Conservation (phyloP, 2,113 vertebrate genomes). For the Dicrurus megarhynchus region DNA sequence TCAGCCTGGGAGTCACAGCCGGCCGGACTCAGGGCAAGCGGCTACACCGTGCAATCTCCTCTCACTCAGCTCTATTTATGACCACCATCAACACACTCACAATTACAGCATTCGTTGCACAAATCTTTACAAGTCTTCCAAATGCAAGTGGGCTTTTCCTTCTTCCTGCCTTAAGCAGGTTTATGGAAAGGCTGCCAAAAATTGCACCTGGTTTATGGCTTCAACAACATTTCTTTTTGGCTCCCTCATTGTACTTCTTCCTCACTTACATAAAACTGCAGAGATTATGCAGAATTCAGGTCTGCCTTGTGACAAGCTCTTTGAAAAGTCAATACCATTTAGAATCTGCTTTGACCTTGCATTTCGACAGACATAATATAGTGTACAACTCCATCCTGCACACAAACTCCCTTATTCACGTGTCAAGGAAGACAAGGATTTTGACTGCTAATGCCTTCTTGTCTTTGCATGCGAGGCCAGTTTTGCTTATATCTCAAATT, state of each 20-base stretch:
- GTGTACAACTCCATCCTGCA: background rate
- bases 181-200: conserved; percentile 1
- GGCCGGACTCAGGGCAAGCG: background rate
- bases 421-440: background rate
- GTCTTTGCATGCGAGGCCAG: background rate
- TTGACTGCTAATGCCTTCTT: background rate
- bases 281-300: conserved; percentile 19
- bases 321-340: conserved; percentile 11
- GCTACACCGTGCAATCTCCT: background rate
- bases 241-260: background rate
- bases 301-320: conserved; percentile 11
- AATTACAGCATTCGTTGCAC: background rate
- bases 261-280: background rate
- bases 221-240: background rate
- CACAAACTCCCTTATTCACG: background rate
- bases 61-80: background rate
- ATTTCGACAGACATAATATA: conserved; percentile 2
- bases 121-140: background rate
- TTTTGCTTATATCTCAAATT: background rate
- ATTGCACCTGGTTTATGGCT: background rate
- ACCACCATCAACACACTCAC: background rate
- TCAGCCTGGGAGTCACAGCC: background rate
- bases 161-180: background rate
- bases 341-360: conserved; percentile 35
- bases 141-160: background rate